phyloP scores from a whole-genome alignment of 2,113 vertebrate species.

The Typhlomys cinereus region DNA sequence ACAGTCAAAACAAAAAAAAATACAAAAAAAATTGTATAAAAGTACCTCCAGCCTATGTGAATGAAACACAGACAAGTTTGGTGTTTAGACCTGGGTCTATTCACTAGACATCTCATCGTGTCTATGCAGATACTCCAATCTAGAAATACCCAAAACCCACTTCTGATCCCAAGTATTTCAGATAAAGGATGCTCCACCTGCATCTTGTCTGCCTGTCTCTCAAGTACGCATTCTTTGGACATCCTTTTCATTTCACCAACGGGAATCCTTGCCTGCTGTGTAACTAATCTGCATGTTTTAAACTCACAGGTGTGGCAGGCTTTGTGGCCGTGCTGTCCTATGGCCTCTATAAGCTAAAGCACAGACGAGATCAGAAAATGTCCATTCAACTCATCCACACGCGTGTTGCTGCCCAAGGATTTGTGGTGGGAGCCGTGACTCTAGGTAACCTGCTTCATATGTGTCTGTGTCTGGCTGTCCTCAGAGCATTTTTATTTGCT shows the following conservation, averaged over 20 bases:
- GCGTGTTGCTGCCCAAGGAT: slow-evolving; percentile 82
- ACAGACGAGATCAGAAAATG: slow-evolving; percentile 75
- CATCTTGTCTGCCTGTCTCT: not conserved
- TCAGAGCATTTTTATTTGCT: not conserved
- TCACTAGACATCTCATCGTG: not conserved
- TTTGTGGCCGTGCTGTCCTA: slow-evolving; percentile 77
- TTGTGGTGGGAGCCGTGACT: slow-evolving; percentile 80
- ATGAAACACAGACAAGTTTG: not conserved
- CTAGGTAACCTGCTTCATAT: slow-evolving; percentile 73
- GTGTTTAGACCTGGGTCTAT: not conserved
- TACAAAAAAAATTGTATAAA: not conserved
- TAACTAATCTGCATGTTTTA: not conserved
- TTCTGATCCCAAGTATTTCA: not conserved
- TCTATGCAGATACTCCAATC: not conserved
- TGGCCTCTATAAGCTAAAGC: slow-evolving; percentile 78
- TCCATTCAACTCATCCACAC: slow-evolving; percentile 82
- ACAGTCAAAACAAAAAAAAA: no score
- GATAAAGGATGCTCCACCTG: not conserved
- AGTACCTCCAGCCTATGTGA: not conserved
- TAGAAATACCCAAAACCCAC: not conserved
- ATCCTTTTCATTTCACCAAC: not conserved
- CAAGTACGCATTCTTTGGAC: not conserved
- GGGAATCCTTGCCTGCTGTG: not conserved
- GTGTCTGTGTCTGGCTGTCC: not conserved
- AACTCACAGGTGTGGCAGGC: slow-evolving; percentile 78